A percentile compares a stretch with the other conserved stretches of the same genome.
Evolutionary conservation across 2,113 vertebrate genomes (phyloP).

Genomic region (Paedocypris sp.): DNA sequence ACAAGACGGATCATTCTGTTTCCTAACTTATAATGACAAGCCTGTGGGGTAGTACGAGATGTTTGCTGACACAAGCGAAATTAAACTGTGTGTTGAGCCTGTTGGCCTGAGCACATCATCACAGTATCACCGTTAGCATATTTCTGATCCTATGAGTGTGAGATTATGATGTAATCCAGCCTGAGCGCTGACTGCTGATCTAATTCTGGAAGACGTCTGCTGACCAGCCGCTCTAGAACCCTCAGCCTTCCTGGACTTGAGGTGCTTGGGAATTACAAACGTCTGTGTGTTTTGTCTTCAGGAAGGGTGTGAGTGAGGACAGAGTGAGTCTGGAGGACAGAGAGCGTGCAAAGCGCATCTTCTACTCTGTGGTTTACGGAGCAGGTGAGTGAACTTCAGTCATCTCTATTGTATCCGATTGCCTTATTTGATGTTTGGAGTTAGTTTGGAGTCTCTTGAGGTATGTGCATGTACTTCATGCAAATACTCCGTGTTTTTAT

Average conservation of each 20-base stretch:
- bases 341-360: conserved; percentile 76
- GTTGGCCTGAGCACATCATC: background rate
- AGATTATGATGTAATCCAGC: conserved; percentile 6
- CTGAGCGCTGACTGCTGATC: background rate
- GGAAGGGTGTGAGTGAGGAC: conserved; percentile 65
- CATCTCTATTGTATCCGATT: too few relatives aligned
- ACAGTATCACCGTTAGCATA: background rate
- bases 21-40: background rate
- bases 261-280: conserved; percentile 41
- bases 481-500: too few relatives aligned
- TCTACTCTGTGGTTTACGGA: conserved; percentile 82
- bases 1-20: background rate
- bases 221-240: conserved; percentile 29
- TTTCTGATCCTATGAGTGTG: conserved; percentile 1
- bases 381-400: conserved; percentile 63
- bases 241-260: conserved; percentile 30
- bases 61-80: conserved; percentile 1
- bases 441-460: too few relatives aligned
- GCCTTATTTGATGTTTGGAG: too few relatives aligned
- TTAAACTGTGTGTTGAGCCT: background rate
- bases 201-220: conserved; percentile 43
- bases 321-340: conserved; percentile 63
- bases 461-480: too few relatives aligned
- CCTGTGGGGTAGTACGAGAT: conserved; percentile 4
- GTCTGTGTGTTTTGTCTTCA: conserved; percentile 42